Conservation (phyloP, 2,888 invertebrate species). For the Oxycera nigricornis region DNA sequence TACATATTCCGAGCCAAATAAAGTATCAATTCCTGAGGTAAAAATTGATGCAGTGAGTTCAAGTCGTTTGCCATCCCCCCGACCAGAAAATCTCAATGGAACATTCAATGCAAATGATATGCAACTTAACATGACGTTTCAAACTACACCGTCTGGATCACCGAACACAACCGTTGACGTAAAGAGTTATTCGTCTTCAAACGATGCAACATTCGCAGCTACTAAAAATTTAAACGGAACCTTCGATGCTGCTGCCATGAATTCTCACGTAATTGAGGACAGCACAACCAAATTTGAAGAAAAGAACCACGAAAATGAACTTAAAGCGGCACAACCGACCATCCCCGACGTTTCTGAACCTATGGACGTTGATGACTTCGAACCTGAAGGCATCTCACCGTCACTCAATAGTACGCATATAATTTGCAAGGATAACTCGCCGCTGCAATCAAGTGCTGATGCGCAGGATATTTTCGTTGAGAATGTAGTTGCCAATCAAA, state of each 20-base stretch:
- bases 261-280: not conserved
- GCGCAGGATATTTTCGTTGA: constrained; percentile 56
- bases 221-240: not conserved
- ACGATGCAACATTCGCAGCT: not conserved
- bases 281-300: not conserved
- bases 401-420: not conserved
- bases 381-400: not conserved
- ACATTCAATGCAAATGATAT: not conserved
- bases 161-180: not conserved
- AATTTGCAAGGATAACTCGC: not conserved
- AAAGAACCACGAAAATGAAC: constrained; percentile 17
- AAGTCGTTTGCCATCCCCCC: not conserved
- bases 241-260: not conserved
- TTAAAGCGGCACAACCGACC: not conserved
- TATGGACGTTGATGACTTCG: constrained; percentile 52
- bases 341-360: constrained; percentile 48
- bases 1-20: not conserved
- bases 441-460: not conserved
- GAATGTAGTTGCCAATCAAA: constrained; percentile 51
- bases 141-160: not conserved
- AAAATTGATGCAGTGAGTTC: not conserved
- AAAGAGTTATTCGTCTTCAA: not conserved
- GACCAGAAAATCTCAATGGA: constrained; percentile 1
- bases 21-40: not conserved
- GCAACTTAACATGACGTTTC: not conserved